Evolutionary conservation across 2,113 vertebrate genomes (phyloP), one percentile per base, ranked within the genome.

Genomic region (Leucosticte australis): DNA sequence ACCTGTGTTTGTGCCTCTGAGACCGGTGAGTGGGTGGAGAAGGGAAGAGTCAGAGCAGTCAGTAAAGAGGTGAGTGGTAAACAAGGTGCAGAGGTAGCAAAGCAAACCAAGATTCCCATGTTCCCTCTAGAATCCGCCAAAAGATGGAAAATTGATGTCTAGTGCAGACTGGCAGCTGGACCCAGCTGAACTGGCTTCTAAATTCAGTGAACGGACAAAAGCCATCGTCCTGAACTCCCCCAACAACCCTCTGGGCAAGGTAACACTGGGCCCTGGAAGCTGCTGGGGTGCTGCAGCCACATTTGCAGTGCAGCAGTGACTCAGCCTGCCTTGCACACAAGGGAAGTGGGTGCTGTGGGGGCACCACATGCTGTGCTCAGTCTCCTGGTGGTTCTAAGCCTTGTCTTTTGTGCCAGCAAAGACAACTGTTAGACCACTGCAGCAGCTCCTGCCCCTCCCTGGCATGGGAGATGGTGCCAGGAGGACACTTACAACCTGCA

Each of bases 241-340:
- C 75, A 99, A 99, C 98, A 99, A 99, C 95, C 99, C 99, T 7
- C 70, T 99, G 87, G 99, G 99, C 82, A 99, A 99, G 98, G 99
- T 99, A 96, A 97, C 0, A 0, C 56, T 57, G 31, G 26, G 16
- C 22, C 31, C 49, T 19, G 50, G 46, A 15, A 44, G 82, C 46
- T 33, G 46, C 15, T 50, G 60, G 28, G 42, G 22, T 65, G 60
- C 68, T 83, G 19, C 47, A 69, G 46, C 15, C 82, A n/a, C 24
- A 1, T 20, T 33, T 27, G 63, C 44, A 30, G 44, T 1, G 11
- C 28, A 44, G 76, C 83, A 59, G 33, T 22, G n/a, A 47, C 39
- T 44, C 6, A 4, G 11, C 55, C 18, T 31, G 42, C 59, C 63
- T 73, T 23, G n/a, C 50, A 23, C 55, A 37, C 21, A 7, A 35